phyloP scores from a whole-genome alignment of 2,888 invertebrate species.

The Limnephilus lunatus region DNA sequence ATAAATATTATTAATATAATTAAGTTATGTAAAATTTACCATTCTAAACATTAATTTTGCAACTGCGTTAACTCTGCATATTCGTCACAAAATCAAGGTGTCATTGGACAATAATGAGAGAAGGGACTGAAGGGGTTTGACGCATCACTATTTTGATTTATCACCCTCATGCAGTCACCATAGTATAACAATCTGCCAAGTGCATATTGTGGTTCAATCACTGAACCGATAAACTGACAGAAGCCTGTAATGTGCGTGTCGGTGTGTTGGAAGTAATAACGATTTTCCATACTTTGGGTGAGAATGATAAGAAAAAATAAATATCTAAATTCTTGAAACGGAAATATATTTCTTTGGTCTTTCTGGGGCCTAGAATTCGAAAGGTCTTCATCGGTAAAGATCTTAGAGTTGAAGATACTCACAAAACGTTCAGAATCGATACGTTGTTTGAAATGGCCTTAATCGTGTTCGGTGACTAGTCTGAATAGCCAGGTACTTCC shows the following conservation, averaged over 20 bases:
- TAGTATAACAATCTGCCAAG: background rate
- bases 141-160: conserved; percentile 34
- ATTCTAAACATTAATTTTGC: background rate
- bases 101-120: conserved; percentile 1
- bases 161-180: conserved; percentile 12
- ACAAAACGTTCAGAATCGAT: too few relatives aligned
- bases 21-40: background rate
- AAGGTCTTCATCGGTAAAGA: too few relatives aligned
- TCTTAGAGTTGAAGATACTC: too few relatives aligned
- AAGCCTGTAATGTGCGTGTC: background rate
- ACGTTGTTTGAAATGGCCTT: too few relatives aligned
- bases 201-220: background rate
- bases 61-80: background rate
- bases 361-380: too few relatives aligned
- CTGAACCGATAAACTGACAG: background rate
- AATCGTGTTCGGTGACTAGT: too few relatives aligned
- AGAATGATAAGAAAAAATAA: too few relatives aligned
- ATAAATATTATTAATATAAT: too few relatives aligned
- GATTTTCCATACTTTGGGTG: background rate
- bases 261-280: background rate
- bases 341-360: too few relatives aligned
- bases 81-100: conserved; percentile 4
- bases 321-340: too few relatives aligned
- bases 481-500: too few relatives aligned
- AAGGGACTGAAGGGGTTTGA: conserved; percentile 18